Conservation (phyloP, 35 echinoderm and acorn worm genomes). For the Antedon bifida region DNA sequence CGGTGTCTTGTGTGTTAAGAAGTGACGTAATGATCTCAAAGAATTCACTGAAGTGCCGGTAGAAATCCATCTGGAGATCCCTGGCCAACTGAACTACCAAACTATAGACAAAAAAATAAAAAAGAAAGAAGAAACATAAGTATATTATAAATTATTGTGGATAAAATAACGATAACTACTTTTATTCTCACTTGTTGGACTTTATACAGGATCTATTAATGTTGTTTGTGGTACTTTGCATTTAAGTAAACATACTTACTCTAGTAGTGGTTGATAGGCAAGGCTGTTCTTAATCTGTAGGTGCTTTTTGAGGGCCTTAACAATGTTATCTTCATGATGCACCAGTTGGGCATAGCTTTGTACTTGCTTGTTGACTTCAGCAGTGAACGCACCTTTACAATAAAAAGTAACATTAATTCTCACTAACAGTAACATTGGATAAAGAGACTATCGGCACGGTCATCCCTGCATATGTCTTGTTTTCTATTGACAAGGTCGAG, state of each 20-base stretch:
- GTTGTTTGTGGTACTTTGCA: no score
- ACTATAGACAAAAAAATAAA: constrained; percentile 9
- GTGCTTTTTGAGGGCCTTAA: constrained; percentile 58
- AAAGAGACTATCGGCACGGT: no score
- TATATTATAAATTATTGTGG: neutral
- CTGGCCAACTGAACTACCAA: constrained; percentile 70
- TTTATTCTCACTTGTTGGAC: no score
- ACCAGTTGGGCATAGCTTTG: constrained; percentile 74
- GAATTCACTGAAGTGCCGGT: constrained; percentile 79
- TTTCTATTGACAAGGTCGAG: no score
- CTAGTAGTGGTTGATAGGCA: constrained; percentile 72
- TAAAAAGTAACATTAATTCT: neutral
- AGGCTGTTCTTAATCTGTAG: constrained; percentile 48
- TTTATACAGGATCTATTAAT: no score
- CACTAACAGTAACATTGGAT: neutral
- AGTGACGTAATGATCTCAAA: constrained; percentile 64
- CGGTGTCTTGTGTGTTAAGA: constrained; percentile 82
- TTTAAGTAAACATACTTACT: constrained; percentile 44
- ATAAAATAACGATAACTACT: neutral
- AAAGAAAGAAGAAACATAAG: neutral
- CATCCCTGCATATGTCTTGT: no score
- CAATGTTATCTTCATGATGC: constrained; percentile 56
- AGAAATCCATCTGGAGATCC: constrained; percentile 94
- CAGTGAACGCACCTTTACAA: constrained; percentile 21
- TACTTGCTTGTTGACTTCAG: constrained; percentile 33